Conservation (phyloP, 2,797 vertebrate genomes). For the Adrianichthys oophorus region DNA sequence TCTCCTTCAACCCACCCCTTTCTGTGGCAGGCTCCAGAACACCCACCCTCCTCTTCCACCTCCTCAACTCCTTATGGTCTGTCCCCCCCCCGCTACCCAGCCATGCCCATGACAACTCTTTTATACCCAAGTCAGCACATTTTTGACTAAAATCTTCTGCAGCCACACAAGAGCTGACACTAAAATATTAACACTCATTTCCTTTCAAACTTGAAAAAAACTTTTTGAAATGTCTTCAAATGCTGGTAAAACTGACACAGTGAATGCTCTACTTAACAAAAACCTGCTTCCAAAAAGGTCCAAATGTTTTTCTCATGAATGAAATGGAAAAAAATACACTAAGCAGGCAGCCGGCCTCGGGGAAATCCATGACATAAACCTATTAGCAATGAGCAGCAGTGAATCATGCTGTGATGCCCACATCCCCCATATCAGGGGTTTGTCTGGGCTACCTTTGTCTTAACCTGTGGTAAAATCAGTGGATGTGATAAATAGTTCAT, state of each 20-base stretch:
- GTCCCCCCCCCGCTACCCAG: constrained; percentile 54
- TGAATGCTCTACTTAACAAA: constrained; percentile 46
- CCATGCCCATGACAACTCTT: constrained; percentile 58
- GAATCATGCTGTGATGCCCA: constrained; percentile 64
- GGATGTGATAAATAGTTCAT: constrained; percentile 25
- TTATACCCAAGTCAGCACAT: constrained; percentile 62
- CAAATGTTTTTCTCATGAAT: constrained; percentile 60
- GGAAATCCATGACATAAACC: constrained; percentile 75
- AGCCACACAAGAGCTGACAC: constrained; percentile 14
- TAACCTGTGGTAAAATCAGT: constrained; percentile 35
- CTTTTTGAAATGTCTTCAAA: not conserved
- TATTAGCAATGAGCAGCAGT: constrained; percentile 62
- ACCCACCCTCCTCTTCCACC: constrained; percentile 29
- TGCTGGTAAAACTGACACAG: constrained; percentile 23
- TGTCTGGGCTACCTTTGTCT: constrained; percentile 32
- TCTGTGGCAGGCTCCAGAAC: constrained; percentile 39
- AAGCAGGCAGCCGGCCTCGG: constrained; percentile 40
- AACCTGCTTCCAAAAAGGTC: constrained; percentile 19
- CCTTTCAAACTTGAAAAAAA: not conserved
- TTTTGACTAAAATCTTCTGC: constrained; percentile 50
- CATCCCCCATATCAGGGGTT: constrained; percentile 38
- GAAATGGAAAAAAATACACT: constrained; percentile 54
- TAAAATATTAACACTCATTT: too few species aligned
- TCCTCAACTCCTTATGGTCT: constrained; percentile 47
- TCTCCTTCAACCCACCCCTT: constrained; percentile 65